Evolutionary conservation across 2,888 invertebrate genomes (phyloP), one percentile per base, ranked within the genome.

Genomic region (Drosophila heteroneura): DNA sequence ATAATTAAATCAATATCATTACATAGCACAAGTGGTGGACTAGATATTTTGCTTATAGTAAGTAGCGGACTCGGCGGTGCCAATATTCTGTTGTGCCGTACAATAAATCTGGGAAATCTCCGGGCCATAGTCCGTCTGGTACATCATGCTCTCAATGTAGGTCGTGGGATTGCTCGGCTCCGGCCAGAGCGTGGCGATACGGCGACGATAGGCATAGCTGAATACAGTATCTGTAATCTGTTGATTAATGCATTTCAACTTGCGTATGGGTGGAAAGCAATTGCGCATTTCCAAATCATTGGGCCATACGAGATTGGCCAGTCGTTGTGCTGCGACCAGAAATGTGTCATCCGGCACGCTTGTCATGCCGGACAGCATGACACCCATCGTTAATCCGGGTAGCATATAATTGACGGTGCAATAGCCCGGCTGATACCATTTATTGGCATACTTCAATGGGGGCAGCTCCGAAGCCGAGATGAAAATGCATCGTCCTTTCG

Each of bases 401-500:
- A 65, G 30, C 0, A 91, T 0, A 16, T 74, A 74, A 4, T 54
- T 49, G 22, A 33, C 30, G n/a, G n/a, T 68, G 26, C 83, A 82
- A n/a, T 39, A 70, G 7, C 81, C 79, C 6, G 86, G 83, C 49
- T 76, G 70, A 41, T 88, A 87, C 61, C 53, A 62, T 26, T 79
- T 91, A 33, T 90, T 91, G 52, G 74, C 87, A 53, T 87, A 87
- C 37, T 88, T 90, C 6, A 90, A 2, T 0, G 71, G 63, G 6
- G 81, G 80, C 59, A 78, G 26, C 5, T 7, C 2, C 0, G 33
- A 6, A 1, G 62, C 70, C 7, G 87, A 62, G 2, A 82, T 71
- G 33, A 81, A 87, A 3, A 88, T 57, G 70, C 87, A 87, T 5
- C 70, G 72, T 0, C 87, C 87, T 33, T 88, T 91, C 2, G 87